Evolutionary conservation across 2,113 vertebrate species (phyloP), one percentile per base, ranked within the genome.

Genomic region (Lamprologus ornatipinnis): DNA sequence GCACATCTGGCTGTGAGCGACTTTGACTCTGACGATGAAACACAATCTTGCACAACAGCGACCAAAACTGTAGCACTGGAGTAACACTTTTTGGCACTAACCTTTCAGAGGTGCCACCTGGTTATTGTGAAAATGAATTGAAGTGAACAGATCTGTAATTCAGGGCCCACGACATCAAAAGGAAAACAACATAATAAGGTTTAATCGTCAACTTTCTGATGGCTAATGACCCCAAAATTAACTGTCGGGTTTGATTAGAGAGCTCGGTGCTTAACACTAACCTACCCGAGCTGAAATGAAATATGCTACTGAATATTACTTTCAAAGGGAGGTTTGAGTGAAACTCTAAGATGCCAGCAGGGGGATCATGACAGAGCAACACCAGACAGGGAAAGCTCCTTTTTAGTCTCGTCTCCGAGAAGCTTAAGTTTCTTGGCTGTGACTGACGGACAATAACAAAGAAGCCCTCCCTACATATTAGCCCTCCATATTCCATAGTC

Each of bases 201-300:
- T 83, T 95, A 95, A 96, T 95, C 81, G 82, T 60, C 58, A 84
- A 94, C 92, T 91, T 90, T 91, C 93, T 95, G 95, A 94, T 91
- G 92, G 91, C 92, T 94, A 95, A 96, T 93, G 92, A 95, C 90
- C 89, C 94, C 81, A 73, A 90, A 96, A 94, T 93, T 47, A 88
- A 90, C 95, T 96, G 96, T 95, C 96, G 83, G 65, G 58, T 95
- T 87, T 35, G 83, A 95, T 96, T 95, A 96, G 90, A 87, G 60
- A 15, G 31, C 85, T 80, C 45, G 3, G 3, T 19, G 90, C 70
- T 88, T 86, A 92, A 96, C 87, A 81, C 73, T 93, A 94, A 94
- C 94, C 89, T 92, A 92, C 81, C 23, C 45, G 80, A 91, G 82
- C 81, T 85, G 82, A 85, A 85, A 84, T 85, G 84, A 86, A 87